A percentile compares a stretch with the other conserved stretches of the same genome.
These are phyloP conservation scores for Empidonax traillii DNA, from an alignment of 2,113 vertebrate genomes.

Conservation along the genomic window DNA sequence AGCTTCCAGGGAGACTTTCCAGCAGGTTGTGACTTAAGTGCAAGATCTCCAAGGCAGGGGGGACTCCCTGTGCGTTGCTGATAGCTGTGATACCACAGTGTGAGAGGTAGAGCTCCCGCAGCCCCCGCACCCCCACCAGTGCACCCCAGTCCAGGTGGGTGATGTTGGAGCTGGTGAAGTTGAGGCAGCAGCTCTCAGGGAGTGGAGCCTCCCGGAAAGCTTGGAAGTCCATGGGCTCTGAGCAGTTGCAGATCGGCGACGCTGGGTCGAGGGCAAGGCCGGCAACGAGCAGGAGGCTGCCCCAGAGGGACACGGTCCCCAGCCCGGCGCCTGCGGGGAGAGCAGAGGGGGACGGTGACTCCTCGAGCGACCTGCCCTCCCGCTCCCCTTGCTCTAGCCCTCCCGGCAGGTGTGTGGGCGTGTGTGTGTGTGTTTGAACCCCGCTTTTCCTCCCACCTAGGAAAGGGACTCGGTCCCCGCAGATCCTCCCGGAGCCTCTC, in stretches of 20 bases:
- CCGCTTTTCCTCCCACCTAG: neutral
- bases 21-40: constrained; percentile 80
- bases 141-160: constrained; percentile 72
- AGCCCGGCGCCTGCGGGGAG: neutral
- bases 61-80: neutral
- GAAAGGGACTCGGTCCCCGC: neutral
- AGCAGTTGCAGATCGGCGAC: constrained; percentile 73
- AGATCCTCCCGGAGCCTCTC: neutral
- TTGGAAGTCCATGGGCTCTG: constrained; percentile 57
- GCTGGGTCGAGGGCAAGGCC: neutral
- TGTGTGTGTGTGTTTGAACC: neutral
- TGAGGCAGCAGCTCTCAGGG: constrained; percentile 79
- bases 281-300: constrained; percentile 28
- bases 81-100: constrained; percentile 76
- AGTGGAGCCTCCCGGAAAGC: constrained; percentile 59
- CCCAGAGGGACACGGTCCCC: constrained; percentile 31
- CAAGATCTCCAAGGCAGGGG: constrained; percentile 68
- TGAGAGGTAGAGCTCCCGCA: constrained; percentile 82
- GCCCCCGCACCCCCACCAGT: constrained; percentile 61
- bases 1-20: constrained; percentile 71
- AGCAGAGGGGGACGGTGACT: neutral
- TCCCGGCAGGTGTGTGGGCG: neutral
- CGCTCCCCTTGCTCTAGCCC: neutral
- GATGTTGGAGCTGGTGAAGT: constrained; percentile 80
- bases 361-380: neutral